phyloP scores from a whole-genome alignment of 2,113 vertebrate species.

The Dolichotis patagonum region DNA sequence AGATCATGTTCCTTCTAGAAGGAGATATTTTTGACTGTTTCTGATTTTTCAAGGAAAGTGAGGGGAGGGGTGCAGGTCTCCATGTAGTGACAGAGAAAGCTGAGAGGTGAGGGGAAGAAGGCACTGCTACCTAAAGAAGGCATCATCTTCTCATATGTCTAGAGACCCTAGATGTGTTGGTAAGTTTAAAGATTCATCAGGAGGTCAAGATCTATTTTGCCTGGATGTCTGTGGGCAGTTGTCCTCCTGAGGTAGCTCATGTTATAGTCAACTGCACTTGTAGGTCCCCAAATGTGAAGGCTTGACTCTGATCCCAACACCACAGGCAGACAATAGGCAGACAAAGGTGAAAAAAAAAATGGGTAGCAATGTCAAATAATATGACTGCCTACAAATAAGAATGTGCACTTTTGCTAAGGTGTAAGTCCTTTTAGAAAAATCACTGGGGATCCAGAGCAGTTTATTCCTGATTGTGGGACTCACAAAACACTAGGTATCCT shows the following conservation, averaged over 20 bases:
- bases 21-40: neutral
- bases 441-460: neutral
- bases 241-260: neutral
- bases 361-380: neutral
- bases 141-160: neutral
- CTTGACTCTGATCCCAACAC: neutral
- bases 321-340: neutral
- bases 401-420: neutral
- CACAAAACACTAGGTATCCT: neutral
- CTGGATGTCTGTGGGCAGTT: neutral
- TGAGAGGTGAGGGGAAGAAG: too few species aligned
- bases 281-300: neutral
- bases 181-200: neutral
- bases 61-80: neutral
- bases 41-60: neutral
- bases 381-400: neutral
- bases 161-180: too few species aligned
- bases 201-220: neutral
- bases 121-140: neutral
- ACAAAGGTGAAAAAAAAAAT: neutral
- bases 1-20: neutral
- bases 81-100: neutral
- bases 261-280: neutral
- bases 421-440: neutral
- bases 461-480: neutral